Evolutionary conservation across 1,140 invertebrate species (phyloP).

Genomic region (Yoshiicerus persimilis): DNA sequence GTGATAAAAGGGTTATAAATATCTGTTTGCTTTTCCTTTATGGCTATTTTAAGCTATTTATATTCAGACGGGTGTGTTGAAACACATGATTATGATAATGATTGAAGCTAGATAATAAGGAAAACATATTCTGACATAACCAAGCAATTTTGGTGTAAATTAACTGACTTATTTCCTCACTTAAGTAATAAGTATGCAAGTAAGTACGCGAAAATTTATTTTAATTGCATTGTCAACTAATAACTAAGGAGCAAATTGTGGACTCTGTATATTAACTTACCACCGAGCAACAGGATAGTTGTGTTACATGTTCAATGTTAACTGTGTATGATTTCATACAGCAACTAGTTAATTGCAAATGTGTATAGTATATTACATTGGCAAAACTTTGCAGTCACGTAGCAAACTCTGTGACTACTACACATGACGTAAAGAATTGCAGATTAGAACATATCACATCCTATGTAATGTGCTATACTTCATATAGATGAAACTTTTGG

Average conservation of each 20-base stretch:
- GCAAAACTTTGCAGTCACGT: not conserved
- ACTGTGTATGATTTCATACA: not conserved
- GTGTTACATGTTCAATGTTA: not conserved
- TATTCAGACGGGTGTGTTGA: not conserved
- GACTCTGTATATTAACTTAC: not conserved
- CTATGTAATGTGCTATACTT: not conserved
- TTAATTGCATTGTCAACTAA: not conserved
- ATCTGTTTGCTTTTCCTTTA: not conserved
- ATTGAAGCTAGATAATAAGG: not conserved
- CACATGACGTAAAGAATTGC: not conserved
- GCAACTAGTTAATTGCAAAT: not conserved
- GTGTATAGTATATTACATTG: not conserved
- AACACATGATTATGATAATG: not conserved
- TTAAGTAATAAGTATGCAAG: not conserved
- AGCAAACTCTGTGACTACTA: not conserved
- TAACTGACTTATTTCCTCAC: not conserved
- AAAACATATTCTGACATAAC: not conserved
- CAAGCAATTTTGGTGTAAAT: not conserved
- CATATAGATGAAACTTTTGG: not conserved
- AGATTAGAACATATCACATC: not conserved
- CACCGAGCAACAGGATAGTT: not conserved
- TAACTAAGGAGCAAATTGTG: not conserved
- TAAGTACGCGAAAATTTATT: not conserved
- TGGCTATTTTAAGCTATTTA: not conserved
- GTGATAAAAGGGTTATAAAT: not conserved